Conservation (phyloP, 1,140 invertebrate species). For the Drosophila nigrodunni region DNA sequence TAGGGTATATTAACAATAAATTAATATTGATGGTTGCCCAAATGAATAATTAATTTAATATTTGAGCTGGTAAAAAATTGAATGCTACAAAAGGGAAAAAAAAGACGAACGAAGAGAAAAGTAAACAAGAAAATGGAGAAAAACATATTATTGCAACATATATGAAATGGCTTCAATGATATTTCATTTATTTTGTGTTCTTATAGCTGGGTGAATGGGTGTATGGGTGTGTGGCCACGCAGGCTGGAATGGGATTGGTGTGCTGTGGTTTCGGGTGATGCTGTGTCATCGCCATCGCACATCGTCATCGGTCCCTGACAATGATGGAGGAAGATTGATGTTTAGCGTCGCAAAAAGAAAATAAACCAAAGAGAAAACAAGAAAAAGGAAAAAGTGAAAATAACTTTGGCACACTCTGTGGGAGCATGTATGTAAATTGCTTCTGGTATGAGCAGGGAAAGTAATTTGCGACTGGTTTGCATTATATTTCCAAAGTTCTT, state of each 20-base stretch:
- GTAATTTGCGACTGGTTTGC: slow-evolving; percentile 33
- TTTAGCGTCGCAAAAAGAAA: slow-evolving; percentile 50
- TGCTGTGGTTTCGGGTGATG: slow-evolving; percentile 13
- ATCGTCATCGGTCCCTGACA: slow-evolving; percentile 72
- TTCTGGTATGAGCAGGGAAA: neutral
- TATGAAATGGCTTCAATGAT: slow-evolving; percentile 75
- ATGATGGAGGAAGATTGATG: slow-evolving; percentile 81
- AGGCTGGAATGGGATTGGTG: slow-evolving; percentile 24
- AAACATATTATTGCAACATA: slow-evolving; percentile 42
- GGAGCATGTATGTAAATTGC: slow-evolving; percentile 31
- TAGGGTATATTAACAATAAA: slow-evolving; percentile 32
- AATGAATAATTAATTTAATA: slow-evolving; percentile 74
- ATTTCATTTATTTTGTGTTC: slow-evolving; percentile 75
- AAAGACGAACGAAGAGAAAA: neutral
- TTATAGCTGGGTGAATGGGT: neutral
- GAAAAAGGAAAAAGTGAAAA: slow-evolving; percentile 8
- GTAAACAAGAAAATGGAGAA: neutral
- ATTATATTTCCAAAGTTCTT: slow-evolving; percentile 28
- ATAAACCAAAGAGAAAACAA: slow-evolving; percentile 9
- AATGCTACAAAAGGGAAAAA: neutral
- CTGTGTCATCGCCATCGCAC: slow-evolving; percentile 47
- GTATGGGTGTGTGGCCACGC: slow-evolving; percentile 1
- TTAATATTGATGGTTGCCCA: slow-evolving; percentile 65
- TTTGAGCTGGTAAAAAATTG: slow-evolving; percentile 23
- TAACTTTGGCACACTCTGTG: slow-evolving; percentile 3